Percentiles rank a stretch among this genome's conserved stretches.
These are phyloP conservation scores for Botia almorhae DNA, from an alignment of 2,797 vertebrate genomes.

Conservation along the genomic window DNA sequence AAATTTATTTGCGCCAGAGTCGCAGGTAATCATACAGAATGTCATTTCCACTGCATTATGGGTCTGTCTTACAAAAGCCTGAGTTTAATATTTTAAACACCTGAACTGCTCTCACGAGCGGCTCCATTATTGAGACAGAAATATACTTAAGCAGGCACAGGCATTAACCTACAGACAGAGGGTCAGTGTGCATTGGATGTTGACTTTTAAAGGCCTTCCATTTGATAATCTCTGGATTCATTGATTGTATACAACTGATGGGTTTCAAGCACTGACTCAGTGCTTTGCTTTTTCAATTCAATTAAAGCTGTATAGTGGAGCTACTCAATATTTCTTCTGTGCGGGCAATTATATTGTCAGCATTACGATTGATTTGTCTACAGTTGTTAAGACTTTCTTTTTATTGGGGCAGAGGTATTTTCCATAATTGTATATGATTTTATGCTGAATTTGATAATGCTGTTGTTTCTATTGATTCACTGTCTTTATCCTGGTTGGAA, in stretches of 20 bases:
- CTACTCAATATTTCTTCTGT: constrained; percentile 37
- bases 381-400: constrained; percentile 31
- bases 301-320: constrained; percentile 37
- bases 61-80: constrained; percentile 43
- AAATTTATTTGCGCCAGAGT: constrained; percentile 57
- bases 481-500: constrained; percentile 17
- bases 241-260: constrained; percentile 43
- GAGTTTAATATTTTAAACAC: constrained; percentile 62
- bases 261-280: constrained; percentile 39
- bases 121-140: constrained; percentile 37
- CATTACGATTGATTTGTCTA: constrained; percentile 32
- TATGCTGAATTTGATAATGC: constrained; percentile 41
- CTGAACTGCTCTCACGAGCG: constrained; percentile 21
- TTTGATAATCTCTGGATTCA: constrained; percentile 43
- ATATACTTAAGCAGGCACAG: constrained; percentile 32
- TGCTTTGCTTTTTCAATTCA: constrained; percentile 42
- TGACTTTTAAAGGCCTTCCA: constrained; percentile 17
- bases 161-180: constrained; percentile 11
- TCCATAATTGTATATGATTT: constrained; percentile 37
- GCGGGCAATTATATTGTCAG: constrained; percentile 39
- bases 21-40: constrained; percentile 47
- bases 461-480: constrained; percentile 11
- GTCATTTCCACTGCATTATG: constrained; percentile 47
- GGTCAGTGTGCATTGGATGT: background rate
- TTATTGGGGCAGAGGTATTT: constrained; percentile 37